Evolutionary conservation across 2,113 vertebrate species (phyloP).

Genomic region (Cyanoliseus patagonus): DNA sequence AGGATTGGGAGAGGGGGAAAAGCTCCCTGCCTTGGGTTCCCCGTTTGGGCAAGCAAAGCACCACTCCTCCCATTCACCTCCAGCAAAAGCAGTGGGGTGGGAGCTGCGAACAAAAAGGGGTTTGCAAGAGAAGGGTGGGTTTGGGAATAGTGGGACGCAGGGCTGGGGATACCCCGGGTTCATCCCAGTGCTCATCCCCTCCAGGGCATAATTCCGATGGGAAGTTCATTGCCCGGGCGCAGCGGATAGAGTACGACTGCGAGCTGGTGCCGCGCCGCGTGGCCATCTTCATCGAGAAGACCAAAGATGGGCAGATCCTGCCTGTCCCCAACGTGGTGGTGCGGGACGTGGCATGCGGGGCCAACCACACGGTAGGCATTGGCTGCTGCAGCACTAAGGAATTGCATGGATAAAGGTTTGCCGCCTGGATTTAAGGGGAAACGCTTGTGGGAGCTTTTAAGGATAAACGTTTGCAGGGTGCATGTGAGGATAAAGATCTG

Average conservation of each 20-base stretch:
- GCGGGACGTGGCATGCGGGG: constrained; percentile 89
- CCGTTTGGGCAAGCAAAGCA: not conserved
- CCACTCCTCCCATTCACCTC: not conserved
- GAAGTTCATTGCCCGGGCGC: constrained; percentile 94
- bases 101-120: rapidly evolving
- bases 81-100: rapidly evolving
- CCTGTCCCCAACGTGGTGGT: constrained; percentile 94
- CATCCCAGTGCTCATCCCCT: rapidly evolving
- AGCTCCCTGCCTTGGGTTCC: not conserved
- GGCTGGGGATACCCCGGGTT: not conserved
- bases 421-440: not conserved
- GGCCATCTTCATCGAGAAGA: constrained; percentile 96
- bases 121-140: not conserved
- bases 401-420: not conserved
- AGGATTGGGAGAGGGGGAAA: rapidly evolving
- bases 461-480: no score
- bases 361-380: constrained; percentile 87
- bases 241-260: constrained; percentile 96
- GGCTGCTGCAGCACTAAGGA: not conserved
- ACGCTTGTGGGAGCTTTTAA: not conserved
- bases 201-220: constrained; percentile 95
- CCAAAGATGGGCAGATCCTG: constrained; percentile 92
- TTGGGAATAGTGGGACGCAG: not conserved
- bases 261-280: constrained; percentile 92
- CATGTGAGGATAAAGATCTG: no score